Percentiles rank a stretch among this genome's conserved stretches.
Evolutionary conservation across 2,113 vertebrate genomes (phyloP).

Genomic region (Dromas ardeola): DNA sequence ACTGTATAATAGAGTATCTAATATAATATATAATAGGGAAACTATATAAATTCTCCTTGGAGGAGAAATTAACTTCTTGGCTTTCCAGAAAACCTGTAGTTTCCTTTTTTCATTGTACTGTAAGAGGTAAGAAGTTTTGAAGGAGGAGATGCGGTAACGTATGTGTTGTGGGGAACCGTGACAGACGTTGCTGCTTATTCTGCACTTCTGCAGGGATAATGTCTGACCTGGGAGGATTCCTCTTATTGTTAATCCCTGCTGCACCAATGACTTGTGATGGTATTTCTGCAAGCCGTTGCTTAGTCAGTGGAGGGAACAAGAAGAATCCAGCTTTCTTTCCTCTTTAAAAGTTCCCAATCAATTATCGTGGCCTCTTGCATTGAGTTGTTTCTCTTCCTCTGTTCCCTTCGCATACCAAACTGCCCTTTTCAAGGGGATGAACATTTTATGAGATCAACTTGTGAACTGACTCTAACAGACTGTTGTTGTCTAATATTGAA

Average conservation of each 20-base stretch:
- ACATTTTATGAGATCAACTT: not conserved
- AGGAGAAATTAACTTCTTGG: not conserved
- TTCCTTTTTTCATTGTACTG: not conserved
- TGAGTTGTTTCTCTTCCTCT: not conserved
- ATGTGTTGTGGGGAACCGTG: not conserved
- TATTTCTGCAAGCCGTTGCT: not conserved
- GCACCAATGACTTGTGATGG: not conserved
- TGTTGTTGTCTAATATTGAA: not conserved
- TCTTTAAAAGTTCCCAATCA: not conserved
- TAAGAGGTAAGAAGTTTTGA: not conserved
- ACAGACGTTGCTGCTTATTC: not conserved
- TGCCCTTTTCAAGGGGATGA: constrained; percentile 10
- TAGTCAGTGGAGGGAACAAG: not conserved
- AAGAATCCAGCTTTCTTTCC: not conserved
- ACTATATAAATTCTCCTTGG: not conserved
- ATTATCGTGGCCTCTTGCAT: not conserved
- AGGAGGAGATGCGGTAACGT: rapidly evolving
- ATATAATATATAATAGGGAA: not conserved
- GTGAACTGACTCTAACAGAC: not conserved
- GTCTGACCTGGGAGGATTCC: not conserved
- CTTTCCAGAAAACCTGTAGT: not conserved
- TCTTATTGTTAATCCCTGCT: not conserved
- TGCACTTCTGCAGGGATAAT: not conserved
- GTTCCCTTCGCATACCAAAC: not conserved
- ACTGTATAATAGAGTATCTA: not conserved